phyloP scores from a whole-genome alignment of 2,797 vertebrate species.

The Eospalax fontanierii region DNA sequence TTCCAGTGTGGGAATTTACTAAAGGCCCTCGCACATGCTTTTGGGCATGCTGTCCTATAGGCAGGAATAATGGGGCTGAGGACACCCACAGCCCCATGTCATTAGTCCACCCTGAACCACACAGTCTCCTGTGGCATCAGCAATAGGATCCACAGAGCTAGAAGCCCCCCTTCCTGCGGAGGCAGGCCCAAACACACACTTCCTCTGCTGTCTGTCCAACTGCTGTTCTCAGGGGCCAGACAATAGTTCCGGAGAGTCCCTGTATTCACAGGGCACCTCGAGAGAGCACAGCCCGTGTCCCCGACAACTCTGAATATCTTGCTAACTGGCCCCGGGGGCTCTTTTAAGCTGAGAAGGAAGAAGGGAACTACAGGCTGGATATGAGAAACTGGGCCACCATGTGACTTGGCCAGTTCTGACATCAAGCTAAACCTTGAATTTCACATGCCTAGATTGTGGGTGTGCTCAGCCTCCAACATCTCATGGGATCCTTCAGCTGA shows the following conservation, averaged over 20 bases:
- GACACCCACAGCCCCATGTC: background rate
- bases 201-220: slow-evolving; percentile 15
- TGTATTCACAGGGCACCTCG: background rate
- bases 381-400: background rate
- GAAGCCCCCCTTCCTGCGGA: background rate
- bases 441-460: background rate
- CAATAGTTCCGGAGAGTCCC: background rate
- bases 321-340: background rate
- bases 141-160: background rate
- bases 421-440: background rate
- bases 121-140: rapidly evolving
- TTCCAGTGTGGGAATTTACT: background rate
- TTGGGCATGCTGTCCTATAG: background rate
- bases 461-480: background rate
- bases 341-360: background rate
- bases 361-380: background rate
- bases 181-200: background rate
- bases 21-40: background rate
- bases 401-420: background rate
- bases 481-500: background rate
- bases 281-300: background rate
- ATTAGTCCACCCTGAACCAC: background rate
- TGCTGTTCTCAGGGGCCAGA: background rate
- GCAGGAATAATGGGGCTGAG: background rate
- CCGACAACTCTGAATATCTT: background rate